Base-by-base conservation (phyloP, 2,113 vertebrate genomes). In the Rhadina sibilatrix region DNA sequence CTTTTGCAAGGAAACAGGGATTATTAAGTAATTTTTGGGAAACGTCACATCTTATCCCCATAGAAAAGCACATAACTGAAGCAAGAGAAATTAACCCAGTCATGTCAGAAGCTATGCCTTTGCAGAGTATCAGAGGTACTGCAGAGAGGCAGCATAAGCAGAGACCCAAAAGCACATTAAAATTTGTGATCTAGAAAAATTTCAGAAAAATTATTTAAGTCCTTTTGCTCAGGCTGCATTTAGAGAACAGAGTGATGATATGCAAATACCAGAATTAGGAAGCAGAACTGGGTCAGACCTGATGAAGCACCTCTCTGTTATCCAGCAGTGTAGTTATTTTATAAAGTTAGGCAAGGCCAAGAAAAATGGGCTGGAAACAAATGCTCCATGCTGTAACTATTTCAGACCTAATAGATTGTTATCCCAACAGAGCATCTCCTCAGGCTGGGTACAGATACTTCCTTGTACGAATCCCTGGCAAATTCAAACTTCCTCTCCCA, bases 321-420 rank as follows among this genome's bases (percentile, higher is more conserved):
- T 66, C 82, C 46, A 56, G 31, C 17, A 61, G 40, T 30, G 24
- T 9, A 54, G 9, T 68, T 66, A 61, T 44, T 74, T 53, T 42
- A 70, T 13, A 49, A 82, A 87, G 77, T n/a, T 18, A 89, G 49
- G n/a, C 19, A 66, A 81, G 44, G 23, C 64, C 40, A 59, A 83
- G 53, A 65, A 64, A 64, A 76, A 69, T 13, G 71, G 53, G 22
- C 37, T 83, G 70, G 82, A 87, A 79, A 25, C 35, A 68, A 69
- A 37, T 19, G 7, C 16, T 64, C n/a, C 22, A 10, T 2, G 27
- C 19, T 0, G 0, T 60, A 47, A 70, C 30, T 54, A 31, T 66
- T 78, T 49, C 4, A 4, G 30, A 38, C 12, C 47, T 42, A 23
- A 70, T 9, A 50, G 49, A 35, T 20, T 80, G 11, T 37, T 33